Evolutionary conservation across 1,140 invertebrate genomes (phyloP), one percentile per base, ranked within the genome.

Genomic region (Apis cerana): DNA sequence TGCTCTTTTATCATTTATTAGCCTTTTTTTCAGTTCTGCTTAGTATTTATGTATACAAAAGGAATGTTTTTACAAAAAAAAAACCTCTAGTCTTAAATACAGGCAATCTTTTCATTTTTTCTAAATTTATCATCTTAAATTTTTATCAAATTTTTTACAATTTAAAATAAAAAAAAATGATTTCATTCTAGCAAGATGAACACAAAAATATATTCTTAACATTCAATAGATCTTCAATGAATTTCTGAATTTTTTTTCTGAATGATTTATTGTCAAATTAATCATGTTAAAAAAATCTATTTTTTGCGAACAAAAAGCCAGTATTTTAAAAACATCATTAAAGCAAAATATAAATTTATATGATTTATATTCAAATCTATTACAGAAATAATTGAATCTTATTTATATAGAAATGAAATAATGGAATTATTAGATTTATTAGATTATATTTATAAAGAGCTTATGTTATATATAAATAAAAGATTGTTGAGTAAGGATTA

Each of bases 391-490:
- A n/a, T 71, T 23, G 10, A 68, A 43, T 80, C 15, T 83, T 52
- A 72, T 69, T 64, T 83, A 62, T 67, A 19, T 71, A 67, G 58
- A 43, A 64, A 58, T 75, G 12, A 67, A 75, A 64, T 71, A 23
- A 59, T 71, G 21, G 33, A 67, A 58, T 33, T 80, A 61, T 62
- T 83, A 68, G 75, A 74, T 84, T 56, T 84, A 80, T 84, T 86
- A 87, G 62, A 77, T 58, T 84, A 62, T 87, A 87, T 83, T 83
- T 68, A 68, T 50, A 70, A 71, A 80, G 59, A 80, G 69, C 71
- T 70, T 84, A 84, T 72, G 50, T 84, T 82, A 78, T 54, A 48
- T 85, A 83, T 76, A 72, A 87, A 88, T 88, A 88, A 88, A 87
- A 62, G 11, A 17, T 83, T 86, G 65, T 87, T 85, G 43, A 84